These are phyloP conservation scores for Zeuzera pyrina DNA, from an alignment of 2,888 invertebrate species.

Conservation along the genomic window DNA sequence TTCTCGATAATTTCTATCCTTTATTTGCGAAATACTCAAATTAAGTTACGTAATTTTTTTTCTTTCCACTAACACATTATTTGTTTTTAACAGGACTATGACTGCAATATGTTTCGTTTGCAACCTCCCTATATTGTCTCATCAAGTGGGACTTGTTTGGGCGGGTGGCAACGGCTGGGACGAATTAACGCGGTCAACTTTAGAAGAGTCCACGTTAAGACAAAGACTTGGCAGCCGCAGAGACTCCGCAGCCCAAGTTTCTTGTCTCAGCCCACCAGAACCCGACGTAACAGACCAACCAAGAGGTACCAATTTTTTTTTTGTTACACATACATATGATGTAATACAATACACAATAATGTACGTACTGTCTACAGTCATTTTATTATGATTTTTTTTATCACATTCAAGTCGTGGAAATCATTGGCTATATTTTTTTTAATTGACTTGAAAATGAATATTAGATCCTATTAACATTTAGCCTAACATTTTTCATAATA, in stretches of 20 bases:
- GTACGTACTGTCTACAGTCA: too few relatives aligned
- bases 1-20: too few relatives aligned
- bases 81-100: conserved; percentile 83
- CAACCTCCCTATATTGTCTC: conserved; percentile 94
- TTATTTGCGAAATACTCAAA: too few relatives aligned
- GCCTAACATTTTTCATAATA: too few relatives aligned
- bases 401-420: too few relatives aligned
- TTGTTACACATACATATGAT: too few relatives aligned
- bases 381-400: too few relatives aligned
- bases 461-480: too few relatives aligned
- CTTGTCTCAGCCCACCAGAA: conserved; percentile 87
- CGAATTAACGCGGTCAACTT: conserved; percentile 88
- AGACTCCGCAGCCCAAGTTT: conserved; percentile 93
- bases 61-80: conserved; percentile 10
- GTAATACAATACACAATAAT: too few relatives aligned
- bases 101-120: conserved; percentile 96
- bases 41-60: conserved; percentile 4
- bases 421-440: too few relatives aligned
- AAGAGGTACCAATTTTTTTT: conserved; percentile 37
- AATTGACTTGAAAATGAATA: too few relatives aligned
- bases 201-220: conserved; percentile 87
- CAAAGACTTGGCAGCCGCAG: conserved; percentile 89
- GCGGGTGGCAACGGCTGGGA: conserved; percentile 96
- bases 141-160: conserved; percentile 95
- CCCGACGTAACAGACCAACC: conserved; percentile 77